Percentiles rank a stretch among this genome's conserved stretches.
Conservation (phyloP, 2,888 invertebrate genomes). For the Linhomoeus sp. region DNA sequence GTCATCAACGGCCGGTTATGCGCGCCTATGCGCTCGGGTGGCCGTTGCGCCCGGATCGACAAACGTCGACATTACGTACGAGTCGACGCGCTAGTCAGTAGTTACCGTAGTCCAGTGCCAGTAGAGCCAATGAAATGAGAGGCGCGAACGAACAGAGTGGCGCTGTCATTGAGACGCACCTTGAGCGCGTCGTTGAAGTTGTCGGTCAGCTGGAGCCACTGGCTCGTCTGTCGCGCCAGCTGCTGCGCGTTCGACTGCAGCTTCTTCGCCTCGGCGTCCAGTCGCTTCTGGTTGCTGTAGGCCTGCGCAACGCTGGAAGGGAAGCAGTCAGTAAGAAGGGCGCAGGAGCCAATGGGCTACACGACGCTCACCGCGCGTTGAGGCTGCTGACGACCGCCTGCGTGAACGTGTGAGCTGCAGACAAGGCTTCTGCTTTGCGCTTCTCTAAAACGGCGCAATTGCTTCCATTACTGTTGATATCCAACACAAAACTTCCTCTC, state of each 20-base stretch:
- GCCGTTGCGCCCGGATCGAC: too few relatives aligned
- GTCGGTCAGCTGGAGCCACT: slow-evolving; percentile 49
- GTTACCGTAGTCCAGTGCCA: too few relatives aligned
- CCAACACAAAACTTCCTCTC: slow-evolving; percentile 16
- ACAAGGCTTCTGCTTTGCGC: slow-evolving; percentile 74
- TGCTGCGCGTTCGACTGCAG: slow-evolving; percentile 77
- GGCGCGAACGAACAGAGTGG: too few relatives aligned
- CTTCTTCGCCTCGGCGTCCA: slow-evolving; percentile 90
- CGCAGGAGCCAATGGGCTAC: neutral
- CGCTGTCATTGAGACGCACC: too few relatives aligned
- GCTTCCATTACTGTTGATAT: slow-evolving; percentile 10
- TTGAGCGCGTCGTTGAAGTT: slow-evolving; percentile 38
- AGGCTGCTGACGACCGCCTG: too few relatives aligned
- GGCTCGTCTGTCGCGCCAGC: slow-evolving; percentile 85
- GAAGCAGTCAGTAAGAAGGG: too few relatives aligned
- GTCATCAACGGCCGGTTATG: neutral
- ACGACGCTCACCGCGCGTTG: slow-evolving; percentile 66
- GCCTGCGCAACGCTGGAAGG: too few relatives aligned
- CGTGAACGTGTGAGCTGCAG: slow-evolving; percentile 86
- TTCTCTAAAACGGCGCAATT: slow-evolving; percentile 50
- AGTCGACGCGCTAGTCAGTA: too few relatives aligned
- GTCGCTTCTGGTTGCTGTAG: slow-evolving; percentile 91
- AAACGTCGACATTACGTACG: too few relatives aligned
- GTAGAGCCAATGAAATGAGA: too few relatives aligned
- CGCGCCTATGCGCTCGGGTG: neutral